Base-by-base conservation (phyloP, 2,113 vertebrate species). In the Pantherophis guttatus region DNA sequence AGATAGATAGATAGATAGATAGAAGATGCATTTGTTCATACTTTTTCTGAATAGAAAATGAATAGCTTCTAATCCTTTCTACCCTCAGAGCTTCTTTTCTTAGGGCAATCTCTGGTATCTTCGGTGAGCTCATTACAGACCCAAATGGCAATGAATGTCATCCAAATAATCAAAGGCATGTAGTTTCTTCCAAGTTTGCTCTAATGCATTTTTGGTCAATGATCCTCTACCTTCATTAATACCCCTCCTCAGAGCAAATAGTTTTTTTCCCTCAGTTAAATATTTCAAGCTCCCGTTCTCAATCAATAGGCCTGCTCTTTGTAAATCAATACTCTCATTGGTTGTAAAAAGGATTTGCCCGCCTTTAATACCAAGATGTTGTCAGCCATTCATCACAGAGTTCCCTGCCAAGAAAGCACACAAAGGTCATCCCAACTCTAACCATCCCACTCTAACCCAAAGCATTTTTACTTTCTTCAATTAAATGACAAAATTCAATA, bases 311-410 rank as follows among this genome's bases (percentile, higher is more conserved):
- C 86, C 87, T 87, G 92, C 87, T 90, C 55, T 89, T 91, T 89
- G 89, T 86, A 94, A 94, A 94, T 86, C 91, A 89, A 94, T 86
- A 94, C 48, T 92, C 65, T 55, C 54, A 94, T 92, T 94, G 93
- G 87, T 48, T 92, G 70, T 88, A 65, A 88, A 91, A 92, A 10
- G 58, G 89, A 92, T 92, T 21, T 39, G 33, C 70, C 55, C 55
- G 58, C 24, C 87, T 87, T 92, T 89, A 55, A 89, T 87, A 62
- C 75, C 91, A 70, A 65, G 55, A 94, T 52, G 17, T 53, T 70
- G 54, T 92, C 55, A 48, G 91, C 53, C 57, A 50, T 86, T 94
- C 70, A 90, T 90, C 92, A 93, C n/a, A 93, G 53, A 55, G 54
- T 90, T 90, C 57, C 29, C 57, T 93, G n/a, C n/a, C 57, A 90